A percentile compares a stretch with the other conserved stretches of the same genome.
phyloP scores from a whole-genome alignment of 1,140 invertebrate genomes.

The Hesperophylax magnus region DNA sequence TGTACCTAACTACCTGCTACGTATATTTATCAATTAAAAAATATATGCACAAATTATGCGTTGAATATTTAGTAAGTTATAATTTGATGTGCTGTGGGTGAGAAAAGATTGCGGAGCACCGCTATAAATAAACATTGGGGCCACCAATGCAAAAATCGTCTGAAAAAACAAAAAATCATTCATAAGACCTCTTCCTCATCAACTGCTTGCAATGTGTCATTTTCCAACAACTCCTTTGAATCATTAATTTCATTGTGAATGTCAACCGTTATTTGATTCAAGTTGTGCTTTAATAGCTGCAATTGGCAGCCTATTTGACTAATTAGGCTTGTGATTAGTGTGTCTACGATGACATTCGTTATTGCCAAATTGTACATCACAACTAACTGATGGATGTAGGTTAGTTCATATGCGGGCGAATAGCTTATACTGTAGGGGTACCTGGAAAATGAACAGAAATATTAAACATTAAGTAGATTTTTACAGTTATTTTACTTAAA shows the following conservation, averaged over 20 bases:
- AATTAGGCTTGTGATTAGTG: conserved; percentile 65
- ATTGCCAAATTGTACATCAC: conserved; percentile 63
- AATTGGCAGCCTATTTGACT: conserved; percentile 69
- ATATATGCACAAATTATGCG: too few species aligned
- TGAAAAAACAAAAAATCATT: too few species aligned
- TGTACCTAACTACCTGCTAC: too few species aligned
- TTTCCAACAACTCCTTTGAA: too few species aligned
- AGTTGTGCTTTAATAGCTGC: conserved; percentile 60
- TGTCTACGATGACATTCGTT: conserved; percentile 69
- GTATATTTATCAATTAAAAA: too few species aligned
- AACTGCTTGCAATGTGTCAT: too few species aligned
- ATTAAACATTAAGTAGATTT: background rate
- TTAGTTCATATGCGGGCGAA: conserved; percentile 69
- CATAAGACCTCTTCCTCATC: too few species aligned
- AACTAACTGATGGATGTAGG: conserved; percentile 65
- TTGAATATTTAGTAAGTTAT: too few species aligned
- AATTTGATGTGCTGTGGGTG: too few species aligned
- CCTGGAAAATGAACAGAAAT: conserved; percentile 58
- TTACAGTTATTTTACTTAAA: background rate
- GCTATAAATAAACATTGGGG: too few species aligned
- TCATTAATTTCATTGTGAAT: background rate
- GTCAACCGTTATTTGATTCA: conserved; percentile 46
- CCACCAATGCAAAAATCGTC: too few species aligned
- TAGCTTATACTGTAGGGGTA: conserved; percentile 69
- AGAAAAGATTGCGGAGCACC: too few species aligned